These are phyloP conservation scores for Palythoa caribaeorum DNA, from an alignment of 92 coral and sea anemone species.

Conservation along the genomic window DNA sequence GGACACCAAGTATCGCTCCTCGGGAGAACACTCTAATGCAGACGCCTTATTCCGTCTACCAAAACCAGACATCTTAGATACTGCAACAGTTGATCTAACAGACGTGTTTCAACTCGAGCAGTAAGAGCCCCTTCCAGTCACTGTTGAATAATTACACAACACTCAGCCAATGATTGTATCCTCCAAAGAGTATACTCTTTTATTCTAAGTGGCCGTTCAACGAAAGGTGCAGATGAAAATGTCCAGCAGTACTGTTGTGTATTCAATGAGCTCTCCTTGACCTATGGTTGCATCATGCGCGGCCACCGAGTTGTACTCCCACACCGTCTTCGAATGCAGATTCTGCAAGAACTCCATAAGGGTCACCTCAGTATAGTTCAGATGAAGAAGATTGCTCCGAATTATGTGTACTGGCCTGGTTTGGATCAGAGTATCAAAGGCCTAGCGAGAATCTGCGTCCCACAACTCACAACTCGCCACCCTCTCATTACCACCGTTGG, in stretches of 20 bases:
- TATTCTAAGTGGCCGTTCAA: background rate
- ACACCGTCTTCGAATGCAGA: background rate
- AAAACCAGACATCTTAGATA: background rate
- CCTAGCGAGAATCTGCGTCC: background rate
- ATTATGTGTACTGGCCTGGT: background rate
- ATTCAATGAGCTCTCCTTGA: too few relatives aligned
- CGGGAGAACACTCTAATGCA: too few relatives aligned
- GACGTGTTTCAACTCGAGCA: background rate
- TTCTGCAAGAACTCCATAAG: background rate
- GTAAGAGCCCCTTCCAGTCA: constrained; percentile 46
- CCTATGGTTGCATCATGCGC: too few relatives aligned
- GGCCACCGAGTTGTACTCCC: constrained; percentile 5
- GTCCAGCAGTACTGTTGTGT: constrained; percentile 6
- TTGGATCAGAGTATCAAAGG: background rate
- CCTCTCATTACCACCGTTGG: background rate
- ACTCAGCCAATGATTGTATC: background rate
- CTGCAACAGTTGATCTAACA: constrained; percentile 39
- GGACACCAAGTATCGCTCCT: background rate
- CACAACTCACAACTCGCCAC: background rate
- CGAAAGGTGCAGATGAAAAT: background rate
- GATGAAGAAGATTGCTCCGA: constrained; percentile 49
- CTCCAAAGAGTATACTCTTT: too few relatives aligned
- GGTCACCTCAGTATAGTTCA: constrained; percentile 42
- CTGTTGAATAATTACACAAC: constrained; percentile 34
- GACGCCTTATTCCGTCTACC: too few relatives aligned